Evolutionary conservation across 64 coral and sea anemone species (phyloP).

Genomic region (Dendrophyllia cribrosa): DNA sequence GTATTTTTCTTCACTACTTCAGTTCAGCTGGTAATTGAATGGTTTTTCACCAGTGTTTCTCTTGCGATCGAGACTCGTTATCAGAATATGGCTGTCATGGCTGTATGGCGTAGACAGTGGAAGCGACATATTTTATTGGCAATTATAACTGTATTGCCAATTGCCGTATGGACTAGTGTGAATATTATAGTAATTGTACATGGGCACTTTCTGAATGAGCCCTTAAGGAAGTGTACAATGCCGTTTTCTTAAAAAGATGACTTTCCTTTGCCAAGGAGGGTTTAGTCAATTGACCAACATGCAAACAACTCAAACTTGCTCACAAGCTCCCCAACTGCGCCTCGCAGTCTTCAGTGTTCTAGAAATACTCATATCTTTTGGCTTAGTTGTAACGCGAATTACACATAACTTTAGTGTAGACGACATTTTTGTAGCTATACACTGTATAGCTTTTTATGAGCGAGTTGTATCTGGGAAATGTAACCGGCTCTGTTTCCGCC

Average conservation of each 20-base stretch:
- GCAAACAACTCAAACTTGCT: no score
- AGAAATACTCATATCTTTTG: no score
- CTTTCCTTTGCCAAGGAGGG: no score
- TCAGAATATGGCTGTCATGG: slow-evolving; percentile 10
- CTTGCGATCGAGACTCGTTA: slow-evolving; percentile 1
- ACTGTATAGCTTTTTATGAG: no score
- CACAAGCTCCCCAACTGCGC: no score
- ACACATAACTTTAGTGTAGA: no score
- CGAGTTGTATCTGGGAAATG: no score
- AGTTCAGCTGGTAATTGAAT: not conserved
- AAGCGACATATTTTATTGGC: not conserved
- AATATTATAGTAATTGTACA: not conserved
- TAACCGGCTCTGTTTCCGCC: no score
- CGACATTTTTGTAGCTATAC: no score
- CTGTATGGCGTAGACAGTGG: not conserved
- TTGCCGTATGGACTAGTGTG: not conserved
- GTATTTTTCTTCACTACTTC: not conserved
- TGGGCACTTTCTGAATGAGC: not conserved
- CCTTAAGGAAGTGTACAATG: not conserved
- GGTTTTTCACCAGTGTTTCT: slow-evolving; percentile 7
- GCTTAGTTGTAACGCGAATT: no score
- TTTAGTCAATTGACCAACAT: no score
- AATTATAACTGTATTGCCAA: not conserved
- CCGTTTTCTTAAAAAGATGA: not conserved
- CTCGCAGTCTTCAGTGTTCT: no score